Conservation (phyloP, 2,888 invertebrate species). For the Pterostichus madidus region DNA sequence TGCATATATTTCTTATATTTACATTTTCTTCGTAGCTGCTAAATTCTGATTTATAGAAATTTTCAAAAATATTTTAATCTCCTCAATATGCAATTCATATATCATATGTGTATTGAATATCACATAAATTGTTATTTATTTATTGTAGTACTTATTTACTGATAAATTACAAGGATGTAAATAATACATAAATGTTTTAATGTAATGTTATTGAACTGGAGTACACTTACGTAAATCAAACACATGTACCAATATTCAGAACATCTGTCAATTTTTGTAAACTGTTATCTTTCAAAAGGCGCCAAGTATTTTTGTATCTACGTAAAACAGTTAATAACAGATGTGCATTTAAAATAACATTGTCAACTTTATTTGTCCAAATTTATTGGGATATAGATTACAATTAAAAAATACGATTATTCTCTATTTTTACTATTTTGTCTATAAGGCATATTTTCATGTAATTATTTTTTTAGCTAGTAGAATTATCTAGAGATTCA, state of each 20-base stretch:
- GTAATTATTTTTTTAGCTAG: neutral
- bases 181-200: conserved; percentile 2
- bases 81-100: neutral
- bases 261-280: conserved; percentile 16
- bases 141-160: neutral
- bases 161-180: neutral
- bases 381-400: no score
- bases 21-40: neutral
- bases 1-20: neutral
- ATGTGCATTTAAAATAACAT: neutral
- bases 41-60: neutral
- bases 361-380: neutral
- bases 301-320: neutral
- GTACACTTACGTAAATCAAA: neutral
- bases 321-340: conserved; percentile 4
- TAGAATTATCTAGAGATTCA: no score
- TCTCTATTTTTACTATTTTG: no score
- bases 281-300: conserved; percentile 14
- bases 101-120: conserved; percentile 10
- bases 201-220: conserved; percentile 37
- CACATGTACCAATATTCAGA: neutral
- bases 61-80: neutral
- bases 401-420: no score
- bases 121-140: neutral
- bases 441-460: no score